phyloP scores from a whole-genome alignment of 2,797 vertebrate species.

The Sebastolobus altivelis region DNA sequence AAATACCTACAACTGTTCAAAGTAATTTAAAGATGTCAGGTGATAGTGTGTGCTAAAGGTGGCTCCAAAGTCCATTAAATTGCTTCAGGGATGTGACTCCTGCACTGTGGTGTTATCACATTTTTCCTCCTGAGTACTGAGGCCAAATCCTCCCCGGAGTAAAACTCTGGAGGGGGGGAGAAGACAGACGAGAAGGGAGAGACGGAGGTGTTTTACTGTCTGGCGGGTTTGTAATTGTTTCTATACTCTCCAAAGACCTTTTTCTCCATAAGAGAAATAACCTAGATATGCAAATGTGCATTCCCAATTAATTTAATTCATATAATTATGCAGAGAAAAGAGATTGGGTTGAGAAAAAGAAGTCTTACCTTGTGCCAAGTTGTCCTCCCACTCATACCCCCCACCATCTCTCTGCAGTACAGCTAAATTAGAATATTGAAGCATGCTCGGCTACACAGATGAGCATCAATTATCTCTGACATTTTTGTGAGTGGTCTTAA shows the following conservation, averaged over 20 bases:
- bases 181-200: slow-evolving; percentile 37
- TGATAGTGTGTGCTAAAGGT: slow-evolving; percentile 29
- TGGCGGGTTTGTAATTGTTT: slow-evolving; percentile 81
- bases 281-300: slow-evolving; percentile 77
- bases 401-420: slow-evolving; percentile 58
- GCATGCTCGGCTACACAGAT: slow-evolving; percentile 63
- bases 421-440: slow-evolving; percentile 76
- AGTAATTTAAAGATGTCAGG: slow-evolving; percentile 61
- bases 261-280: slow-evolving; percentile 73
- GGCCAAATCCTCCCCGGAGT: slow-evolving; percentile 59
- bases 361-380: slow-evolving; percentile 65
- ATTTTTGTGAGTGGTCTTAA: slow-evolving; percentile 66
- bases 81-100: slow-evolving; percentile 60
- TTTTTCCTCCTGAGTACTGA: slow-evolving; percentile 48
- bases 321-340: slow-evolving; percentile 79
- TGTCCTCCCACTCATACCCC: slow-evolving; percentile 55
- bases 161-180: slow-evolving; percentile 38
- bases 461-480: slow-evolving; percentile 72
- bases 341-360: slow-evolving; percentile 65
- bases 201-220: slow-evolving; percentile 67
- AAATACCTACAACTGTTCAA: slow-evolving; percentile 48
- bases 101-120: slow-evolving; percentile 58
- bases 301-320: slow-evolving; percentile 80
- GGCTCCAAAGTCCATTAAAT: slow-evolving; percentile 68
- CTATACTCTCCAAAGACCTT: slow-evolving; percentile 73